Percentiles rank a stretch among this genome's conserved stretches.
phyloP scores from a whole-genome alignment of 2,113 vertebrate genomes.

The Rhipidura dahli region DNA sequence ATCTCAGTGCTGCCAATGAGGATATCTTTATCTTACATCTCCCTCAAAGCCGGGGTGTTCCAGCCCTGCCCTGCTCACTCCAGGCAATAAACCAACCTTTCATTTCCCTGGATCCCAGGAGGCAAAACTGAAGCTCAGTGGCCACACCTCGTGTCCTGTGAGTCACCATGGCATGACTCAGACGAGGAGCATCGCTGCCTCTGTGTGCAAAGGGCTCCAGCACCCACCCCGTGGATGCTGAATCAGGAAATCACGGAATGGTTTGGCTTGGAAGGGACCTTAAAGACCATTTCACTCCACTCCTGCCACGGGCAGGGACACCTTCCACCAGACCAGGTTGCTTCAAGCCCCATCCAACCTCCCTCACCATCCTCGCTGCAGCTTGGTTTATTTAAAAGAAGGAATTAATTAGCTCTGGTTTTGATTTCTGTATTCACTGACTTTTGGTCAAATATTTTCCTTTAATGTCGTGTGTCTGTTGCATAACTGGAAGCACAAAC shows the following conservation, averaged over 20 bases:
- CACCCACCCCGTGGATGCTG: rapidly evolving
- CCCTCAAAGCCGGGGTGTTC: rapidly evolving
- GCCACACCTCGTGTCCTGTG: neutral
- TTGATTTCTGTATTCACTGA: neutral
- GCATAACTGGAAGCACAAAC: neutral
- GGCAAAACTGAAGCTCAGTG: rapidly evolving
- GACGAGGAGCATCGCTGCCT: rapidly evolving
- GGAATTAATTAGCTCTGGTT: neutral
- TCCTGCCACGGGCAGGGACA: neutral
- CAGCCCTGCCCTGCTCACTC: neutral
- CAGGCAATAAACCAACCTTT: neutral
- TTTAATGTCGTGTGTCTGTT: neutral
- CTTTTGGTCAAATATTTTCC: neutral
- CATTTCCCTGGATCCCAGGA: neutral
- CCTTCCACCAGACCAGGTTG: neutral
- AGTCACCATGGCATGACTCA: rapidly evolving
- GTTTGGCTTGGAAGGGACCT: neutral
- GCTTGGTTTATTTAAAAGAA: neutral
- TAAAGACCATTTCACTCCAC: neutral
- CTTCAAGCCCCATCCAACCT: neutral
- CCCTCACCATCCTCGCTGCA: rapidly evolving
- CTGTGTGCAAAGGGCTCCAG: neutral
- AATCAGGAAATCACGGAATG: neutral
- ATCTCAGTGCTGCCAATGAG: rapidly evolving
- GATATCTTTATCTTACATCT: neutral